phyloP scores from a whole-genome alignment of 30 jellyfish, hydroid and myxozoan genomes.

The Catostylus mosaicus region DNA sequence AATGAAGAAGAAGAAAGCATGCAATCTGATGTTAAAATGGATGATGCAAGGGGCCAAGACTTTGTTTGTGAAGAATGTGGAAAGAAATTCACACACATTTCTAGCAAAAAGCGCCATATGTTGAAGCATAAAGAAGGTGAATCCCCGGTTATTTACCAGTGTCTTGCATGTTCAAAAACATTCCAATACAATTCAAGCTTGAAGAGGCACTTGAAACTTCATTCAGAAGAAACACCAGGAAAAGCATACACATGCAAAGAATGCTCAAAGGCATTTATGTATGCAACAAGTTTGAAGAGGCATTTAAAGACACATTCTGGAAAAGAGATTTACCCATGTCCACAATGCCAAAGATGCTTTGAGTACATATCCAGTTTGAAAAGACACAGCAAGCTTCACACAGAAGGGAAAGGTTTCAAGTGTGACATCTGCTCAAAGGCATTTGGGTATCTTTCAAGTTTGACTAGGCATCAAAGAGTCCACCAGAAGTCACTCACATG shows the following conservation, averaged over 20 bases:
- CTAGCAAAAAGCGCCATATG: conserved; percentile 79
- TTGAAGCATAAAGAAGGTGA: conserved; percentile 55
- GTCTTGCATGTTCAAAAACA: conserved; percentile 69
- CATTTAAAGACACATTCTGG: conserved; percentile 68
- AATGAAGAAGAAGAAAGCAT: neutral
- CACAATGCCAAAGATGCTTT: conserved; percentile 70
- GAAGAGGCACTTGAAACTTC: conserved; percentile 71
- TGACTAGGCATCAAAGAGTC: conserved; percentile 68
- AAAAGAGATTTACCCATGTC: conserved; percentile 67
- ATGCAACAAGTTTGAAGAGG: conserved; percentile 74
- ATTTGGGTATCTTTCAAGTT: conserved; percentile 79
- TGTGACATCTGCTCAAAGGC: conserved; percentile 60
- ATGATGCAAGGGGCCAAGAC: conserved; percentile 6
- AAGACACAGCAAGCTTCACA: conserved; percentile 72
- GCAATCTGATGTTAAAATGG: neutral
- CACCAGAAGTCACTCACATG: conserved; percentile 59
- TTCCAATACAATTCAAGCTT: conserved; percentile 75
- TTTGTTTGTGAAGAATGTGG: conserved; percentile 68
- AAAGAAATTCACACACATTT: conserved; percentile 57
- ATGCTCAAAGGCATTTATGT: conserved; percentile 71
- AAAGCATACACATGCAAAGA: conserved; percentile 67
- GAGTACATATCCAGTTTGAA: conserved; percentile 72
- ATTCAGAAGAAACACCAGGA: conserved; percentile 68
- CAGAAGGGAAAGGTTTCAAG: conserved; percentile 71
- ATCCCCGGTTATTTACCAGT: conserved; percentile 45